Conservation (phyloP, 2,888 invertebrate species). For the Osmoderma eremita region DNA sequence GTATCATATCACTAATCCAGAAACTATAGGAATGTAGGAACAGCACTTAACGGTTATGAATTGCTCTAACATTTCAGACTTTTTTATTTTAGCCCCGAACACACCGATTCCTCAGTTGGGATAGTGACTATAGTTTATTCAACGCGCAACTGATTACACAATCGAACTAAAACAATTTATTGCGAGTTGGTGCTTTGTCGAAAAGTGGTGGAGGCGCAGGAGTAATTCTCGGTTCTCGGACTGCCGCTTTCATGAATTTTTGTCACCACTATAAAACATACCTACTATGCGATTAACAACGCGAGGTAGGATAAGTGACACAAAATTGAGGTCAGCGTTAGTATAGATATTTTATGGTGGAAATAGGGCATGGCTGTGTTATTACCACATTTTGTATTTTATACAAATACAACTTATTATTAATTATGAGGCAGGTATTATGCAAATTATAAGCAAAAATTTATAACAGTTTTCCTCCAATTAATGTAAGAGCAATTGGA, state of each 20-base stretch:
- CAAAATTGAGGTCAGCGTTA: no score
- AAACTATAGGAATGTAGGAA: no score
- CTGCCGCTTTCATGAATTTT: constrained; percentile 16
- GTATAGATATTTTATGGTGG: no score
- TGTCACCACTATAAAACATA: not conserved
- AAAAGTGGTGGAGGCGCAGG: not conserved
- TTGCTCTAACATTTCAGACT: not conserved
- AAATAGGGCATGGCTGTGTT: no score
- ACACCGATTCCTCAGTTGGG: constrained; percentile 16
- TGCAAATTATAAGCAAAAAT: no score
- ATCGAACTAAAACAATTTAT: constrained; percentile 39
- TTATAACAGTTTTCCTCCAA: no score
- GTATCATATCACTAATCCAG: no score
- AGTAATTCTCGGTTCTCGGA: not conserved
- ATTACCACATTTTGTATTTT: no score
- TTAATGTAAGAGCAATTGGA: no score
- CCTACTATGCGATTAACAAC: constrained; percentile 28
- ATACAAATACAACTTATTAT: no score
- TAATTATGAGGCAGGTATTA: no score
- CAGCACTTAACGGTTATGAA: not conserved
- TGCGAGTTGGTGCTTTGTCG: constrained; percentile 17
- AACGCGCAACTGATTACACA: constrained; percentile 37
- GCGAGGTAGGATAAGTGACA: constrained; percentile 8
- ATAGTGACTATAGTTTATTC: constrained; percentile 18
- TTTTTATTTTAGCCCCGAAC: constrained; percentile 21